Base-by-base conservation (phyloP, 1,140 invertebrate genomes). In the Euwallacea fornicatus region DNA sequence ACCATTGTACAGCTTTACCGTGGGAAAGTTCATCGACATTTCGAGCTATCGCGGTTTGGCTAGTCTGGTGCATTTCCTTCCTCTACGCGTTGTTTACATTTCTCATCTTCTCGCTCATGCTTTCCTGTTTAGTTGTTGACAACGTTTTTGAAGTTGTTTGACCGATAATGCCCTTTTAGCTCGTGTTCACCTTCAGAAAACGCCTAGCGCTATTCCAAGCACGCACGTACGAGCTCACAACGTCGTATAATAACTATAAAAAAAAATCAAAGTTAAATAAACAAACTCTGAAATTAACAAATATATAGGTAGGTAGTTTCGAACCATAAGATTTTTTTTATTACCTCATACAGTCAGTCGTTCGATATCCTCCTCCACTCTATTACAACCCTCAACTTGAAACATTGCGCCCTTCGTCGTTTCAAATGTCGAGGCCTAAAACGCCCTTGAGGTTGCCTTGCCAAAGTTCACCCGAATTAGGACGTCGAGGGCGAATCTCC, bases 51-150 rank as follows among this genome's bases (percentile, higher is more conserved):
- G 46, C 46, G 46, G 46, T 50, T 50, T 50, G 13, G 21, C 21
- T 13, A 6, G 46, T 13, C 9, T 50, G 46, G 46, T 50, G 46
- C 46, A 50, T 50, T 50, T 50, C 46, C 46, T 13, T 13, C 46
- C 21, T 33, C 21, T 2, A 33, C 21, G 9, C 46, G 46, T 66
- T 66, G 63, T 66, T 66, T 66, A 66, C 63, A 42, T 66, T 66
- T 66, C 46, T 55, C 63, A 33, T 66, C 47, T 66, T 53, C 42
- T 4, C 8, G 15, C 11, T 66, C 42, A 66, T 66, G 63, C 42
- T 42, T 42, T 21, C 63, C 63, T 66, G 63, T 15, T 66, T n/a
- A 21, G 47, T 55, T 66, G 63, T 66, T 66, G 63, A 66, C 63
- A 55, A 54, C 53, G 50, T 41, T 66, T 66, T 66, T 55, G 47